Evolutionary conservation across 2,888 invertebrate species (phyloP).

Genomic region (Calameuta filiformis): DNA sequence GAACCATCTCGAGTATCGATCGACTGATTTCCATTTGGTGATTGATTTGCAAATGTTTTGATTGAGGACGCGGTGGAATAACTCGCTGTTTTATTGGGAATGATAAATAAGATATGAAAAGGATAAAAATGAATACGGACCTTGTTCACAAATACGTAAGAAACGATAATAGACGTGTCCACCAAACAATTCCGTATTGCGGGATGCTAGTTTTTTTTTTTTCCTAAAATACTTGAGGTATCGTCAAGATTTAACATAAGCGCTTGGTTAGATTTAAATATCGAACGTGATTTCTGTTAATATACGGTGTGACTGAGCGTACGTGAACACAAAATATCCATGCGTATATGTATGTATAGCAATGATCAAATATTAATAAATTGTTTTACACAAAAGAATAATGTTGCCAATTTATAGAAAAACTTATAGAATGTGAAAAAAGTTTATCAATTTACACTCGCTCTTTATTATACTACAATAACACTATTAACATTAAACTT

Average conservation of each 20-base stretch:
- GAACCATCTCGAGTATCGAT: not conserved
- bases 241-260: not conserved
- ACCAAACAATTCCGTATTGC: not conserved
- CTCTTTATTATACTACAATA: not conserved
- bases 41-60: not conserved
- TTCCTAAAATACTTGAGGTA: not conserved
- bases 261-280: not conserved
- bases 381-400: slow-evolving; percentile 45
- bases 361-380: slow-evolving; percentile 44
- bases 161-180: not conserved
- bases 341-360: slow-evolving; percentile 42
- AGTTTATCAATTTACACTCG: not conserved
- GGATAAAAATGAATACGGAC: not conserved
- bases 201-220: not conserved
- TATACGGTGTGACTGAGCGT: slow-evolving; percentile 14
- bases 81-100: not conserved
- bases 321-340: slow-evolving; percentile 28
- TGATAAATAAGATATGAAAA: not conserved
- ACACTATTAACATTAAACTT: not conserved
- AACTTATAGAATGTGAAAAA: not conserved
- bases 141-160: not conserved
- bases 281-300: not conserved
- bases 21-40: not conserved
- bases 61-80: not conserved
- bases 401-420: slow-evolving; percentile 9